Conservation (phyloP, 1,140 invertebrate species). For the Drosophila kurseongensis region DNA sequence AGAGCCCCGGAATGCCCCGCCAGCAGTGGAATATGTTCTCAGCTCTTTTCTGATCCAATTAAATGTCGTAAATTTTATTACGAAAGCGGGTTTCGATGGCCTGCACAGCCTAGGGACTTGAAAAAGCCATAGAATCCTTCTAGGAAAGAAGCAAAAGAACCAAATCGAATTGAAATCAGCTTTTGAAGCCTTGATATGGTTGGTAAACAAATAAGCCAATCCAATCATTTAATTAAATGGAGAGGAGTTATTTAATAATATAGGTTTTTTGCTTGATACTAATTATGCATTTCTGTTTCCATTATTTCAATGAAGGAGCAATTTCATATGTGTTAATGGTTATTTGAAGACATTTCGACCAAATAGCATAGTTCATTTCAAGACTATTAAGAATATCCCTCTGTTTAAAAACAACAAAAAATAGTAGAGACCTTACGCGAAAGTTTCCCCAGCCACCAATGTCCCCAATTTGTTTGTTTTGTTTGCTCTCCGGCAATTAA, state of each 20-base stretch:
- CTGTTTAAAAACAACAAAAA: too few relatives aligned
- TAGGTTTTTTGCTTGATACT: too few relatives aligned
- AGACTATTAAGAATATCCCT: too few relatives aligned
- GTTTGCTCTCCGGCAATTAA: conserved; percentile 45
- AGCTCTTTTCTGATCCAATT: conserved; percentile 54
- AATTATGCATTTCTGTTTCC: too few relatives aligned
- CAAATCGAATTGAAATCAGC: not conserved
- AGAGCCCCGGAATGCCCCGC: conserved; percentile 19
- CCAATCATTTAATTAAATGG: too few relatives aligned
- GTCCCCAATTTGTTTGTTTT: conserved; percentile 1
- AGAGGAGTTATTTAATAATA: too few relatives aligned
- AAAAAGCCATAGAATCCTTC: conserved; percentile 1
- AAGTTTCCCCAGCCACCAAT: not conserved
- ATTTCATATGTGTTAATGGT: too few relatives aligned
- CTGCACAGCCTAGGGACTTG: conserved; percentile 18
- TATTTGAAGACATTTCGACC: too few relatives aligned
- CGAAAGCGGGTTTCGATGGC: conserved; percentile 14
- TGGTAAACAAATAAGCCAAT: conserved; percentile 5
- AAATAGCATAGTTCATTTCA: too few relatives aligned
- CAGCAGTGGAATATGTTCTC: conserved; percentile 10
- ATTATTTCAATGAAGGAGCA: too few relatives aligned
- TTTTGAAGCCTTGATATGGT: not conserved
- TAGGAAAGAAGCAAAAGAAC: not conserved
- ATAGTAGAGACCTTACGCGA: not conserved
- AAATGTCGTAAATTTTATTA: conserved; percentile 71